Conservation (phyloP, 2,797 vertebrate species). For the Hafferia zeledoni region DNA sequence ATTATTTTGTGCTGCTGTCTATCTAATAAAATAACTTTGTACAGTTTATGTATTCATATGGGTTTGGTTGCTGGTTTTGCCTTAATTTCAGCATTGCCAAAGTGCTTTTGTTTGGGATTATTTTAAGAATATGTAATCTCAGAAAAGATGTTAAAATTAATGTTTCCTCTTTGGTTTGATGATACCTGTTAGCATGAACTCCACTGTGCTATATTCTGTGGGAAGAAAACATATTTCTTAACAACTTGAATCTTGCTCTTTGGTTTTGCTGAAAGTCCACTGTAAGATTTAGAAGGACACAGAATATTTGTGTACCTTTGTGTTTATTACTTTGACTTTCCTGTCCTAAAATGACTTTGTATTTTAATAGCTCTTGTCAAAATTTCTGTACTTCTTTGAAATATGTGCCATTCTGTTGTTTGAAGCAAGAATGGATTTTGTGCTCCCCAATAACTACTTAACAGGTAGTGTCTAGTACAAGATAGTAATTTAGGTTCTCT, state of each 20-base stretch:
- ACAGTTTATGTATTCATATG: background rate
- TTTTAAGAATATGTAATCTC: constrained; percentile 1
- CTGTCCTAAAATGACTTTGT: background rate
- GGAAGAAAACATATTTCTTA: background rate
- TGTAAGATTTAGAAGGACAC: background rate
- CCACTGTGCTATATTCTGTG: background rate
- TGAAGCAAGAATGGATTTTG: background rate
- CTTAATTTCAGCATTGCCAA: background rate
- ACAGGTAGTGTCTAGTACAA: background rate
- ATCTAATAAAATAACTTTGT: background rate
- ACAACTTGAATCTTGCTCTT: background rate
- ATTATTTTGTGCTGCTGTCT: background rate
- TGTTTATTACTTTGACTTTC: background rate
- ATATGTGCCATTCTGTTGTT: background rate
- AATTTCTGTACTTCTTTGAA: background rate
- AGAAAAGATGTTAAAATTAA: background rate
- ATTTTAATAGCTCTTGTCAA: background rate
- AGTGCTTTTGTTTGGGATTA: background rate
- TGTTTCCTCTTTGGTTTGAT: background rate
- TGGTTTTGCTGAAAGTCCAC: background rate
- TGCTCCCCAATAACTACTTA: background rate
- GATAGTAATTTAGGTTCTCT: background rate
- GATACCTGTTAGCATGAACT: background rate
- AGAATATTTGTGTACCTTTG: background rate
- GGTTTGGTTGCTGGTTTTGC: background rate